Conservation (phyloP, 2,888 invertebrate species). For the Epicampocera succincta region DNA sequence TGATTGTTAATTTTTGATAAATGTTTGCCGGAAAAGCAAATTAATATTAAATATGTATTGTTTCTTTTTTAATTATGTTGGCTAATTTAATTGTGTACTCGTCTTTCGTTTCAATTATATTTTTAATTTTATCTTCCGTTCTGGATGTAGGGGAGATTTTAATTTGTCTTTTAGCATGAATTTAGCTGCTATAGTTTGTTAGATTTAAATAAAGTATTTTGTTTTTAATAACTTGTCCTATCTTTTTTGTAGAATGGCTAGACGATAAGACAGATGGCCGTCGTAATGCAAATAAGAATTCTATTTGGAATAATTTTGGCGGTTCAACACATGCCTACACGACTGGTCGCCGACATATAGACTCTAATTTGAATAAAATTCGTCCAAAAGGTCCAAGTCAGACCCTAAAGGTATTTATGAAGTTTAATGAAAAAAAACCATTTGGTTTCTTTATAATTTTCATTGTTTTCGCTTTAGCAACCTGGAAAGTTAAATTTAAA, state of each 20-base stretch:
- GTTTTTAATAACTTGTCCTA: constrained; percentile 1
- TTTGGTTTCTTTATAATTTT: too few relatives aligned
- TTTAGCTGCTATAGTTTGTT: constrained; percentile 14
- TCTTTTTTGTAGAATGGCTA: constrained; percentile 82
- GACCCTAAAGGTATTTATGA: constrained; percentile 84
- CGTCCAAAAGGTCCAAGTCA: constrained; percentile 87
- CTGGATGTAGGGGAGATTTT: constrained; percentile 63
- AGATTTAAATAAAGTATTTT: not conserved
- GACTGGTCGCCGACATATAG: constrained; percentile 85
- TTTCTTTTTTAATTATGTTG: not conserved
- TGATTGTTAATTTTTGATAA: too few relatives aligned
- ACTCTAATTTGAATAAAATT: constrained; percentile 83
- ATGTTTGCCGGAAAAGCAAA: too few relatives aligned
- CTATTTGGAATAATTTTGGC: constrained; percentile 85
- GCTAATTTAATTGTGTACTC: constrained; percentile 5
- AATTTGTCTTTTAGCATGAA: constrained; percentile 46
- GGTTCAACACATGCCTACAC: constrained; percentile 87
- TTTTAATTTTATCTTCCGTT: constrained; percentile 33
- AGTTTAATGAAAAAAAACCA: not conserved
- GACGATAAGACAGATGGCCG: constrained; percentile 82
- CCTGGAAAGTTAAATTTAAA: constrained; percentile 95
- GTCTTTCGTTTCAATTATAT: constrained; percentile 11
- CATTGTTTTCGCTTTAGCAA: constrained; percentile 83
- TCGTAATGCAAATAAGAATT: constrained; percentile 79
- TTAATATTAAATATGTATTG: too few relatives aligned